phyloP scores from a whole-genome alignment of 2,888 invertebrate species.

The Embidobia sp. region DNA sequence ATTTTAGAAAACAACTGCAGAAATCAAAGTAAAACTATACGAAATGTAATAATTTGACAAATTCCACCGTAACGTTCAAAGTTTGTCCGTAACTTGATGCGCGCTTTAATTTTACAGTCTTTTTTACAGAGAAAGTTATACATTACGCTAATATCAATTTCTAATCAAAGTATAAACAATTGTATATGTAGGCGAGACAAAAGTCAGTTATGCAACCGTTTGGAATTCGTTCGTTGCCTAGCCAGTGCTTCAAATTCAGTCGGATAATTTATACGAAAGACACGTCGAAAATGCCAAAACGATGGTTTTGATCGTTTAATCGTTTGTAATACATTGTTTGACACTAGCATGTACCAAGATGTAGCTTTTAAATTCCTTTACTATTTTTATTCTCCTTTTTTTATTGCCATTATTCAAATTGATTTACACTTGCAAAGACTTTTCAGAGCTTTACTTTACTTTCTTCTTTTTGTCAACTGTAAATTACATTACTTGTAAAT shows the following conservation, averaged over 20 bases:
- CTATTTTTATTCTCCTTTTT: slow-evolving; percentile 5
- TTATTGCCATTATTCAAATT: slow-evolving; percentile 1
- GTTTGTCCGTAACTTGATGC: too few species aligned
- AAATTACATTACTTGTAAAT: too few species aligned
- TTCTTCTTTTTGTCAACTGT: too few species aligned
- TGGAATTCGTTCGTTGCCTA: slow-evolving; percentile 33
- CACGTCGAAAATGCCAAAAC: slow-evolving; percentile 59
- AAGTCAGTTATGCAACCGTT: slow-evolving; percentile 29
- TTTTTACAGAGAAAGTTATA: too few species aligned
- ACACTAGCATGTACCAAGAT: slow-evolving; percentile 49
- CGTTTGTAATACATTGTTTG: slow-evolving; percentile 52
- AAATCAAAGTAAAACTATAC: too few species aligned
- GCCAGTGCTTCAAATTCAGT: slow-evolving; percentile 53
- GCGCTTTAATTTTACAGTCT: too few species aligned
- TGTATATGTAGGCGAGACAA: slow-evolving; percentile 51
- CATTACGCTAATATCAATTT: slow-evolving; percentile 47
- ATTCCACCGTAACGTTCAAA: too few species aligned
- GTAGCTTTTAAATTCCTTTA: slow-evolving; percentile 61
- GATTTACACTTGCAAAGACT: too few species aligned
- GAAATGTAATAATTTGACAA: too few species aligned
- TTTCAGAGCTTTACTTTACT: too few species aligned
- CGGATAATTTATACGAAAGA: slow-evolving; percentile 27
- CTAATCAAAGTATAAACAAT: slow-evolving; percentile 38
- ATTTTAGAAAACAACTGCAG: too few species aligned
- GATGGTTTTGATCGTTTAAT: slow-evolving; percentile 55